phyloP scores from a whole-genome alignment of 2,888 invertebrate species.

The Lasioglossum vierecki region DNA sequence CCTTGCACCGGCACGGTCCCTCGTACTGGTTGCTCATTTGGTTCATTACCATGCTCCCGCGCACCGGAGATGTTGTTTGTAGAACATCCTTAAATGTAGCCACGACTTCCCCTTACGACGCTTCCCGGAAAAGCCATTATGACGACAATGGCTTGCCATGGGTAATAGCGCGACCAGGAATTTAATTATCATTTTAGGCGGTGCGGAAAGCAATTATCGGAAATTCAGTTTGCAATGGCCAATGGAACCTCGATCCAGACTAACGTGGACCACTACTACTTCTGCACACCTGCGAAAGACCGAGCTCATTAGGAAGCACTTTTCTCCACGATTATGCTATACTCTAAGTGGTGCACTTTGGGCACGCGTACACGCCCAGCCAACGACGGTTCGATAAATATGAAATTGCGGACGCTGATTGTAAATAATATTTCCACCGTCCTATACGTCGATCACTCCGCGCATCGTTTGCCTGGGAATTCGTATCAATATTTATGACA shows the following conservation, averaged over 20 bases:
- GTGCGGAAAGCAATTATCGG: conserved; percentile 82
- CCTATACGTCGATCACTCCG: neutral
- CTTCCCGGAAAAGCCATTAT: conserved; percentile 58
- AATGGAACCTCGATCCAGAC: conserved; percentile 67
- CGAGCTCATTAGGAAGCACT: conserved; percentile 61
- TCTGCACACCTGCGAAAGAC: conserved; percentile 48
- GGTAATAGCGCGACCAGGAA: conserved; percentile 73
- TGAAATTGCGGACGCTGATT: neutral
- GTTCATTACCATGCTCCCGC: conserved; percentile 10
- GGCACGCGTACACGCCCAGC: neutral
- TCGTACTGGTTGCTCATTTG: conserved; percentile 19
- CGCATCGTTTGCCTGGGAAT: neutral
- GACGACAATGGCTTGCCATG: conserved; percentile 64
- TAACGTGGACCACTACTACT: conserved; percentile 41
- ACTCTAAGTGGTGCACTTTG: conserved; percentile 17
- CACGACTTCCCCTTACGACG: conserved; percentile 40
- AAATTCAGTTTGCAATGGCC: conserved; percentile 81
- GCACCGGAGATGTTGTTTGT: conserved; percentile 44
- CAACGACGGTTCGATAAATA: conserved; percentile 20
- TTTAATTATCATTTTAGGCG: conserved; percentile 83
- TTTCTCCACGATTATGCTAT: conserved; percentile 32
- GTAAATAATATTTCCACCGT: conserved; percentile 4
- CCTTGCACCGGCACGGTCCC: neutral
- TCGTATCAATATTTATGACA: neutral
- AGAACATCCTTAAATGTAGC: conserved; percentile 61